Evolutionary conservation across 2,797 vertebrate genomes (phyloP).

Genomic region (Staurois parvus): DNA sequence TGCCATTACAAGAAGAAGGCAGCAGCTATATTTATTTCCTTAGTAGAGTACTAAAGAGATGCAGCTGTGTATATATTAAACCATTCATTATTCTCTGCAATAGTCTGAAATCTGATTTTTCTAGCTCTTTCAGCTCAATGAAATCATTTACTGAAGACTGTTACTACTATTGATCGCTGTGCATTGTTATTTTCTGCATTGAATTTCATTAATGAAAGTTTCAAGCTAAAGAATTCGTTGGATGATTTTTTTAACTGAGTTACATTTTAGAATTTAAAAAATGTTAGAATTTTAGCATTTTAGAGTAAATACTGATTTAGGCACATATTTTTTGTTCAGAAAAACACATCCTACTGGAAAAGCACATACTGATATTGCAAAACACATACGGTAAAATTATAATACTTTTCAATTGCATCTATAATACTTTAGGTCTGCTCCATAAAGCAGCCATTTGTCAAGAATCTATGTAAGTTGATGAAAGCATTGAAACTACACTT

Average conservation of each 20-base stretch:
- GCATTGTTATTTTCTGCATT: slow-evolving; percentile 1
- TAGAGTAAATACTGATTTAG: too few species aligned
- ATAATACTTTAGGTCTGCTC: too few species aligned
- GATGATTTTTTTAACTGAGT: not conserved
- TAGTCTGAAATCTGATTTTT: slow-evolving; percentile 33
- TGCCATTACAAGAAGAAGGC: slow-evolving; percentile 23
- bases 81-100: slow-evolving; percentile 37
- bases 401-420: too few species aligned
- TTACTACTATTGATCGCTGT: slow-evolving; percentile 17
- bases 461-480: too few species aligned
- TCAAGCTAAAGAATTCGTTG: slow-evolving; percentile 1
- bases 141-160: slow-evolving; percentile 9
- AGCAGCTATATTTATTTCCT: slow-evolving; percentile 36
- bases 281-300: not conserved
- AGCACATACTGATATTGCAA: too few species aligned
- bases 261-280: not conserved
- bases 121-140: slow-evolving; percentile 2
- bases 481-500: too few species aligned
- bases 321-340: too few species aligned
- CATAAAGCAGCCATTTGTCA: too few species aligned
- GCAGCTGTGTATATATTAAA: slow-evolving; percentile 42
- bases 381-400: too few species aligned
- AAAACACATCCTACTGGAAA: too few species aligned
- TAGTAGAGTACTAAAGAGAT: slow-evolving; percentile 6
- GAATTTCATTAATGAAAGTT: slow-evolving; percentile 29